Base-by-base conservation (phyloP, 2,113 vertebrate genomes). In the Zapus hudsonius region DNA sequence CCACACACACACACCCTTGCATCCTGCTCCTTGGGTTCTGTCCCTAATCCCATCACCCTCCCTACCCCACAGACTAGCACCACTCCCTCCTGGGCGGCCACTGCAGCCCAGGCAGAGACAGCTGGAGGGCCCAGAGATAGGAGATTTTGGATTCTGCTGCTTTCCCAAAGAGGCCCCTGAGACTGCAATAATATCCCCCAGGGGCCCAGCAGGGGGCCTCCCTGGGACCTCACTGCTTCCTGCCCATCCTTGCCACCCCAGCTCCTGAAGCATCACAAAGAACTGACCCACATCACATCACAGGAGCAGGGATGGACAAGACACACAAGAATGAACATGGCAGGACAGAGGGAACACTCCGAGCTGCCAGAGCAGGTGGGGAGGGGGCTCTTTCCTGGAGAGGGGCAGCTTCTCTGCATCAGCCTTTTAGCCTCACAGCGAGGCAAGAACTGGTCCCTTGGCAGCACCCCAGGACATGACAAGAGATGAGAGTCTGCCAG, bases 251-350 rank as follows among this genome's bases (percentile, higher is more conserved):
- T 11, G 44, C 25, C 57, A 47, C 11, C 61, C 33, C n/a, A 16
- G 59, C 38, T 15, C 92, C 82, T 42, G 11, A 7, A 94, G 64
- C 42, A 55, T 81, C 84, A 76, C 85, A 84, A 67, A 95, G 91
- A 57, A 92, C 75, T 17, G 12, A 80, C 93, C 91, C 89, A 85
- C 79, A 66, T 79, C 84, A 91, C 86, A 84, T 79, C 84, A 91
- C 86, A 84, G 91, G 93, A 86, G 91, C 81, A 70, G 84, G 94
- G 61, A 88, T 42, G 84, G 72, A 93, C 70, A 42, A 75, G 93
- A 97, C 96, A 94, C 74, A 95, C 9, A 9, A 66, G 70, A 59
- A 89, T 73, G 95, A 84, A 92, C 92, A 76, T 59, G 89, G 84
- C 67, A 94, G 70, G 75, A 96, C 79, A 44, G 67, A 67, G 44